phyloP scores from a whole-genome alignment of 2,888 invertebrate species.

The Glyphotaelius pellucidus region DNA sequence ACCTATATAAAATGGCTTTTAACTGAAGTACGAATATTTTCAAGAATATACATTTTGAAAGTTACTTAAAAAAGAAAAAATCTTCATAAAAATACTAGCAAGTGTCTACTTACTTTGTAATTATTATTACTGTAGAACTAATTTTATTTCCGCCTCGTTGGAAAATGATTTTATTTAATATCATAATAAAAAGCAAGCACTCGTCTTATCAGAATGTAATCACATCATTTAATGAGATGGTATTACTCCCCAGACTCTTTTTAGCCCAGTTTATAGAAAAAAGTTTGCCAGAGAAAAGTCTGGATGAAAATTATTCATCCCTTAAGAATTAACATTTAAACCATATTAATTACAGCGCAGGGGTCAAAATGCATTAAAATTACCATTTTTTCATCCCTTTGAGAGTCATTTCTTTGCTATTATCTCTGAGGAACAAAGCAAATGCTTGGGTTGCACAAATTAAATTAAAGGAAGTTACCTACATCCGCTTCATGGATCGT shows the following conservation, averaged over 20 bases:
- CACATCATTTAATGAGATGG: background rate
- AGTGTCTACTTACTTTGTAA: background rate
- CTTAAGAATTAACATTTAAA: background rate
- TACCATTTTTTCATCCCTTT: background rate
- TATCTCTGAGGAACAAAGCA: background rate
- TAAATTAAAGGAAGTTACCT: background rate
- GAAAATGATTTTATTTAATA: background rate
- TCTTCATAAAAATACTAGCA: background rate
- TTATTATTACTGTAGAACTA: background rate
- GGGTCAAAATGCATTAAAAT: background rate
- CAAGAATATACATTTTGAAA: background rate
- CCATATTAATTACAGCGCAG: background rate
- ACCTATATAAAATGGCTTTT: background rate
- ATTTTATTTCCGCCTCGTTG: background rate
- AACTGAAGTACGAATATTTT: background rate
- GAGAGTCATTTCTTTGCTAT: background rate
- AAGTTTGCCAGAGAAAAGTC: background rate
- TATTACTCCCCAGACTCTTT: background rate
- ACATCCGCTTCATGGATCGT: background rate
- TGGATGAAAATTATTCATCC: background rate
- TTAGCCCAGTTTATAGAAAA: background rate
- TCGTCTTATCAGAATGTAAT: background rate
- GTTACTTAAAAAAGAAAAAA: background rate
- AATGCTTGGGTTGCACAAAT: background rate
- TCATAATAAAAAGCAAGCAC: background rate